These are phyloP conservation scores for Ooceraea biroi DNA, from an alignment of 1,140 invertebrate genomes.

Conservation along the genomic window DNA sequence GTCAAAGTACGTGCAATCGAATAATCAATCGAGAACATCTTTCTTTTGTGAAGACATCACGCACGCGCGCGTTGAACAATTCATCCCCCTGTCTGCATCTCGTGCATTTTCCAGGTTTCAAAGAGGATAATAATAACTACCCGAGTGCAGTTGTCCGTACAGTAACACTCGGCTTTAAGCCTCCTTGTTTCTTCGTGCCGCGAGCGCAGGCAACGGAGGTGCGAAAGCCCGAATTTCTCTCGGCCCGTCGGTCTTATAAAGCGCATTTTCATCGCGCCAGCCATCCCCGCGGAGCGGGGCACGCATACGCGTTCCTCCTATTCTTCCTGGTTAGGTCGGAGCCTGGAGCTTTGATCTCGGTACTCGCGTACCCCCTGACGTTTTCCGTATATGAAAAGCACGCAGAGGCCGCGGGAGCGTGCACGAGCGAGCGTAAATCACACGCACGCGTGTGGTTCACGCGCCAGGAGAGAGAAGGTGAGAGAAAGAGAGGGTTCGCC, in stretches of 20 bases:
- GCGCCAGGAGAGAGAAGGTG: slow-evolving; percentile 39
- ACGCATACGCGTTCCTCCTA: slow-evolving; percentile 2
- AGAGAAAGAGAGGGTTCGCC: neutral
- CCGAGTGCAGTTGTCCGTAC: slow-evolving; percentile 1
- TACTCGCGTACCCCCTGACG: slow-evolving; percentile 48
- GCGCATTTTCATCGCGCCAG: slow-evolving; percentile 26
- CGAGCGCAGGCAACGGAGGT: neutral
- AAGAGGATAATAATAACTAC: slow-evolving; percentile 24
- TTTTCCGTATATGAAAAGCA: slow-evolving; percentile 7
- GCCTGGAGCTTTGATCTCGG: slow-evolving; percentile 67
- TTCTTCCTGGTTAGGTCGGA: slow-evolving; percentile 31
- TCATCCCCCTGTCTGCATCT: no score
- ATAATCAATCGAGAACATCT: neutral
- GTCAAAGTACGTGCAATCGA: no score
- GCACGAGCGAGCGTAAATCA: slow-evolving; percentile 59
- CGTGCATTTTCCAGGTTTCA: neutral
- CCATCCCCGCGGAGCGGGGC: neutral
- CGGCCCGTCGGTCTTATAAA: slow-evolving; percentile 33
- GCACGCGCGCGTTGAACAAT: no score
- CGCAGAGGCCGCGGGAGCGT: slow-evolving; percentile 37
- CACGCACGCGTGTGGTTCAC: slow-evolving; percentile 58
- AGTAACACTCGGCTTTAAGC: slow-evolving; percentile 20
- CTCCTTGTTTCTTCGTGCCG: slow-evolving; percentile 1
- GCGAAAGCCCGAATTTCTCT: slow-evolving; percentile 7
- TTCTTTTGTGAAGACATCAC: no score